A percentile compares a stretch with the other conserved stretches of the same genome.
Evolutionary conservation across 2,888 invertebrate genomes (phyloP).

Genomic region (Acrobasis repandana): DNA sequence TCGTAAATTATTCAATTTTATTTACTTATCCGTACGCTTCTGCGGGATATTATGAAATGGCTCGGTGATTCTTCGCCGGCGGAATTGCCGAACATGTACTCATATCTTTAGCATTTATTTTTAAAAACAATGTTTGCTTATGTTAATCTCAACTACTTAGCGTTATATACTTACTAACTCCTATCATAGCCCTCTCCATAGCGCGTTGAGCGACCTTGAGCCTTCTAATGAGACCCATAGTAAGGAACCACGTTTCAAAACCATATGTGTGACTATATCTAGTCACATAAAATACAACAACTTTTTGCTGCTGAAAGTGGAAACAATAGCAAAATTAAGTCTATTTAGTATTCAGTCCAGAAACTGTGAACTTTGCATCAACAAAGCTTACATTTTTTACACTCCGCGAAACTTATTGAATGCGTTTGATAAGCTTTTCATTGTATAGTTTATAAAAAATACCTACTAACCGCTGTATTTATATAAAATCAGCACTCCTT

Average conservation of each 20-base stretch:
- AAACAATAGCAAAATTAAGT: background rate
- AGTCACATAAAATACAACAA: background rate
- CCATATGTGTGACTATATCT: no score
- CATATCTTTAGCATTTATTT: conserved; percentile 4
- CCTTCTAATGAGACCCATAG: no score
- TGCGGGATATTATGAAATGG: conserved; percentile 51
- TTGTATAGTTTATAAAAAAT: background rate
- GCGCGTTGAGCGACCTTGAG: no score
- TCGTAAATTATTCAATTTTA: conserved; percentile 77
- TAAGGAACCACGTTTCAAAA: no score
- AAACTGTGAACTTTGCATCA: no score
- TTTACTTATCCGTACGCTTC: conserved; percentile 64
- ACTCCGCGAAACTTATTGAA: background rate
- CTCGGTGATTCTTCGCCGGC: conserved; percentile 48
- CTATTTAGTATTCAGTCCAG: background rate
- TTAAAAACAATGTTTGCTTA: background rate
- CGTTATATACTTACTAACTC: no score
- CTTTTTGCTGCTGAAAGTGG: background rate
- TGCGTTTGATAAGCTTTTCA: background rate
- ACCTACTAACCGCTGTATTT: background rate
- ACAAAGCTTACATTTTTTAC: background rate
- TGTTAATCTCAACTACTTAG: no score
- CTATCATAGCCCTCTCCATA: no score
- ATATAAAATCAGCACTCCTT: no score
- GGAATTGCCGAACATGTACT: conserved; percentile 25